phyloP scores from a whole-genome alignment of 2,888 invertebrate genomes.

The Torymus auratus region DNA sequence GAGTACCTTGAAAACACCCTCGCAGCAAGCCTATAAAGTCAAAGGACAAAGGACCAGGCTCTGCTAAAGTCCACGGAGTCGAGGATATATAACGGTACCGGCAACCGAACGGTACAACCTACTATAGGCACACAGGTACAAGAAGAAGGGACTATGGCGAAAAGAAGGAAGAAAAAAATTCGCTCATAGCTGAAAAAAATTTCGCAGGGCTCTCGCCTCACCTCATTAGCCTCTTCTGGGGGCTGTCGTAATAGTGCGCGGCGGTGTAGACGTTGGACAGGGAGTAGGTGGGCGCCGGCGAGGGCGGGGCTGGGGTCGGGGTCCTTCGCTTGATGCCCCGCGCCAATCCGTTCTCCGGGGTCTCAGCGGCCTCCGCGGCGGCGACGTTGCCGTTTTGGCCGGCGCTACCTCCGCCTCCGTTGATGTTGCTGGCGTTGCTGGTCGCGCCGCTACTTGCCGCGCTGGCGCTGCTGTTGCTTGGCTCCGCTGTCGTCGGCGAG shows the following conservation, averaged over 20 bases:
- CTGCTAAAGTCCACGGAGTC: too few species aligned
- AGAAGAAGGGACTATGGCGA: background rate
- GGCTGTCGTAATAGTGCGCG: conserved; percentile 73
- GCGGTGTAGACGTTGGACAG: conserved; percentile 70
- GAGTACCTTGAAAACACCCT: too few species aligned
- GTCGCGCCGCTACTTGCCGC: background rate
- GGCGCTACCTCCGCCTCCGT: conserved; percentile 61
- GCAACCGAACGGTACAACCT: too few species aligned
- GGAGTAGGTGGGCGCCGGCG: conserved; percentile 71
- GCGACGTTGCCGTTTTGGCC: conserved; percentile 71
- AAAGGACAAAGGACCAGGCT: too few species aligned
- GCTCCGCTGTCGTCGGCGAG: conserved; percentile 65
- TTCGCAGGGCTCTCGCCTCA: conserved; percentile 58
- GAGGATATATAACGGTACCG: too few species aligned
- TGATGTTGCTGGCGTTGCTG: conserved; percentile 66
- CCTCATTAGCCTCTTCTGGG: conserved; percentile 74
- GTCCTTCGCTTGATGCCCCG: conserved; percentile 59
- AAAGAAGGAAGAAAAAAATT: background rate
- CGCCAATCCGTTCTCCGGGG: conserved; percentile 62
- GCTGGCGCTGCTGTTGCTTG: conserved; percentile 71
- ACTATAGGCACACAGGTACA: too few species aligned
- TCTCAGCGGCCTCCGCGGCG: conserved; percentile 77
- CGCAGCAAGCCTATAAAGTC: too few species aligned
- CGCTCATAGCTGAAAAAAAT: background rate
- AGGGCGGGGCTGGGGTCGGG: conserved; percentile 70